These are phyloP conservation scores for Argopecten irradians DNA, from an alignment of 1,140 invertebrate genomes.

Conservation along the genomic window DNA sequence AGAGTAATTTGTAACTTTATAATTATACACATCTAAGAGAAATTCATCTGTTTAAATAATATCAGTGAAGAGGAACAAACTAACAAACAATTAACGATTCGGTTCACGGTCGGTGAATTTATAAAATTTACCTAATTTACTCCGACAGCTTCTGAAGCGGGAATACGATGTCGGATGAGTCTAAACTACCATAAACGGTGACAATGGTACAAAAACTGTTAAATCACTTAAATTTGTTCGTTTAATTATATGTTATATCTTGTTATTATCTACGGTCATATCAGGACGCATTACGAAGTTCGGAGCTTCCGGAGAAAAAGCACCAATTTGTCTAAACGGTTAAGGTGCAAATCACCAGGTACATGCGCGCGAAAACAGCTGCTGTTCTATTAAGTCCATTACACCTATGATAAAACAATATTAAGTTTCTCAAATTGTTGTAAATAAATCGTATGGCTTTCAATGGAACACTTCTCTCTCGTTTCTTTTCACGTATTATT, in stretches of 20 bases:
- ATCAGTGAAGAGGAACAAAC: background rate
- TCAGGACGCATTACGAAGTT: too few relatives aligned
- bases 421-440: background rate
- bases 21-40: background rate
- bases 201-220: background rate
- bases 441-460: background rate
- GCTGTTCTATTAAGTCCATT: background rate
- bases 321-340: background rate
- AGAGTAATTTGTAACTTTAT: background rate
- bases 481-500: background rate
- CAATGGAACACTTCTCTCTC: background rate
- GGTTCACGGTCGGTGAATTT: background rate
- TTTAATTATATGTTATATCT: too few relatives aligned
- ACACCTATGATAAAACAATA: constrained; percentile 23
- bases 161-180: background rate
- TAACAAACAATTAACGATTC: background rate
- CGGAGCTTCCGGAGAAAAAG: too few relatives aligned
- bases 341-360: background rate
- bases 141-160: background rate
- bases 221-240: too few relatives aligned
- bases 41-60: background rate
- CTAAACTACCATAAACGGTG: background rate
- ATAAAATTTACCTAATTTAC: background rate
- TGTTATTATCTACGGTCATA: too few relatives aligned
- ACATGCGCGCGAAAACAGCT: background rate